Evolutionary conservation across 2,113 vertebrate genomes (phyloP), one percentile per base, ranked within the genome.

Genomic region (Oostethus manadensis): DNA sequence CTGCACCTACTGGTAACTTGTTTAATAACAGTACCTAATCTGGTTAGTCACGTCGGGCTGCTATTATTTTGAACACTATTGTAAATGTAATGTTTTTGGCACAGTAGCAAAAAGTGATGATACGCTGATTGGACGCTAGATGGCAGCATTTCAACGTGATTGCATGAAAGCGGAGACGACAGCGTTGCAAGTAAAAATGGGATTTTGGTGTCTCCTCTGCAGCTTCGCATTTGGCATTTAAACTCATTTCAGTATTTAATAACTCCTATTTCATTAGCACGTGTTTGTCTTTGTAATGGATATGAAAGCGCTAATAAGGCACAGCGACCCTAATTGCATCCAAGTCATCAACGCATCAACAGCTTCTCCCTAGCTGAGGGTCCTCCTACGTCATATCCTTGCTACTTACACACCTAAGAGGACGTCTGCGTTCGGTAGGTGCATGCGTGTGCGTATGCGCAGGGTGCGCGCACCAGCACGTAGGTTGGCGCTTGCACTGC

Each of bases 111-210:
- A n/a, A n/a, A n/a, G 1, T 11, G 20, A 17, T 43, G 17, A 13
- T 1, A 3, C 13, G 7, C 16, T 6, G 0, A 18, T 4, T 51
- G 46, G 60, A 33, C 89, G 60, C 80, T 69, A 85, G 87, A 75
- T 86, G 89, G 87, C 80, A 64, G 33, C 74, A 81, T 69, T 67
- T 71, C 35, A 54, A 13, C 45, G 71, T 22, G 21, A 64, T 74
- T 78, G 51, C 48, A 2, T 18, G 45, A 16, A 18, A 42, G 38
- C 22, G 18, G n/a, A 62, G 40, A 29, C 18, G 6, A 56, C 50
- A 46, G 10, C 8, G 1, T 33, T 38, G 11, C 26, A 16, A 26
- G 11, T 70, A 13, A 3, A 4, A 17, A 58, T 33, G 11, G 20
- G 26, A 43, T 51, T 16, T 26, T 35, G 21, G 15, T 26, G 38